These are phyloP conservation scores for Coluber constrictor DNA, from an alignment of 2,797 vertebrate genomes.

Conservation along the genomic window DNA sequence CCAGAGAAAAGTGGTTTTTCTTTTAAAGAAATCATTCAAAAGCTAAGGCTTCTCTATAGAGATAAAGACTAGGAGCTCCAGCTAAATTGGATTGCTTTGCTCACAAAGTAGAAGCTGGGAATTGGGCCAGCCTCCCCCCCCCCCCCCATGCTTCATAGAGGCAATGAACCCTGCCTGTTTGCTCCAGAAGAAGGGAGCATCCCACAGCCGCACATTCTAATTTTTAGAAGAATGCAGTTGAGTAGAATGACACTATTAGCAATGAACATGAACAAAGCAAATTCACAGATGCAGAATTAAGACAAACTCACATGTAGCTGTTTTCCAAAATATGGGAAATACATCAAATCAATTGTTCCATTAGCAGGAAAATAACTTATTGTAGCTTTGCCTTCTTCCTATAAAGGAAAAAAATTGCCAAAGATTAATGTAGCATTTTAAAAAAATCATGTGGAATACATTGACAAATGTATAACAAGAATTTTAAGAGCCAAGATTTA, in stretches of 20 bases:
- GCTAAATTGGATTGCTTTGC: not conserved
- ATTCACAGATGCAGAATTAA: slow-evolving; percentile 1
- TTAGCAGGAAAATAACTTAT: slow-evolving; percentile 78
- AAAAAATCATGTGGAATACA: not conserved
- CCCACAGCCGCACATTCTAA: not conserved
- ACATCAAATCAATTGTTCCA: slow-evolving; percentile 85
- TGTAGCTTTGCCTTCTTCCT: slow-evolving; percentile 71
- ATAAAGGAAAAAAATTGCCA: slow-evolving; percentile 5
- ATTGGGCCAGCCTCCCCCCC: not conserved
- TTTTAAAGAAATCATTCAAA: not conserved
- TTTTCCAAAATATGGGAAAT: slow-evolving; percentile 92
- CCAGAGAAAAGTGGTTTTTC: not conserved
- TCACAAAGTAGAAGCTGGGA: not conserved
- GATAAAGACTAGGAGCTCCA: not conserved
- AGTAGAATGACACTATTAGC: not conserved
- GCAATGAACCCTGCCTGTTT: not conserved
- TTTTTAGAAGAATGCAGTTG: not conserved
- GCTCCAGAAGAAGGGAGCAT: not conserved
- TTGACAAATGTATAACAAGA: slow-evolving; percentile 20
- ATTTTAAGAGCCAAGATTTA: not conserved
- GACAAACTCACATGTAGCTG: slow-evolving; percentile 84
- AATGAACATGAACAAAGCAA: not conserved
- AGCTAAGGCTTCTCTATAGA: not conserved
- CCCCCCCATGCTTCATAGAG: not conserved
- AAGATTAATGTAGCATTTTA: not conserved